These are phyloP conservation scores for Sebastolobus altivelis DNA, from an alignment of 2,797 vertebrate genomes.

Conservation along the genomic window DNA sequence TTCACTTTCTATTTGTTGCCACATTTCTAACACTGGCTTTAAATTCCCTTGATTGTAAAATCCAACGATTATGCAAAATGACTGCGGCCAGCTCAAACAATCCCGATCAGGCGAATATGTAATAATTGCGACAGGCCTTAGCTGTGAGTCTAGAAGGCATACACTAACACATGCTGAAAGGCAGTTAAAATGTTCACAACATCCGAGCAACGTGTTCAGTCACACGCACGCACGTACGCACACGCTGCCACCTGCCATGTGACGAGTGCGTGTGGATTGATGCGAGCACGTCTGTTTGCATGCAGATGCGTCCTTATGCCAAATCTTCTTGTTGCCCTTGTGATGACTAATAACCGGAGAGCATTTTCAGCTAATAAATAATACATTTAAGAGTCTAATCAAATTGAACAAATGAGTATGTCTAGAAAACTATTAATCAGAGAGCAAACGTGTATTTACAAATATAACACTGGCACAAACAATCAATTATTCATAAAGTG, in stretches of 20 bases:
- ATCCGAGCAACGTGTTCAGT: slow-evolving; percentile 5
- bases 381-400: slow-evolving; percentile 82
- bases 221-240: not conserved
- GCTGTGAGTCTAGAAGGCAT: not conserved
- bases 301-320: slow-evolving; percentile 59
- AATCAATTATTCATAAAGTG: slow-evolving; percentile 87
- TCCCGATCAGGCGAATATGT: not conserved
- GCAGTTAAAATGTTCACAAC: slow-evolving; percentile 6
- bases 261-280: slow-evolving; percentile 13
- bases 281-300: slow-evolving; percentile 40
- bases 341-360: slow-evolving; percentile 67
- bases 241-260: slow-evolving; percentile 33
- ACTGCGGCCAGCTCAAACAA: not conserved
- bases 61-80: not conserved
- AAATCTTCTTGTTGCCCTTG: slow-evolving; percentile 66
- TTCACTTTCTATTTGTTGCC: not conserved
- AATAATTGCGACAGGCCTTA: not conserved
- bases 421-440: slow-evolving; percentile 84
- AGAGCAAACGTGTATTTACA: slow-evolving; percentile 82
- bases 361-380: slow-evolving; percentile 81
- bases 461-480: slow-evolving; percentile 82
- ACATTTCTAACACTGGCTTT: not conserved
- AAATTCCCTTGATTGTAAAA: not conserved
- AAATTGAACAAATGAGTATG: slow-evolving; percentile 84
- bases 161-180: not conserved